Evolutionary conservation across 1,140 invertebrate species (phyloP), one percentile per base, ranked within the genome.

Genomic region (Sesamia nonagrioides): DNA sequence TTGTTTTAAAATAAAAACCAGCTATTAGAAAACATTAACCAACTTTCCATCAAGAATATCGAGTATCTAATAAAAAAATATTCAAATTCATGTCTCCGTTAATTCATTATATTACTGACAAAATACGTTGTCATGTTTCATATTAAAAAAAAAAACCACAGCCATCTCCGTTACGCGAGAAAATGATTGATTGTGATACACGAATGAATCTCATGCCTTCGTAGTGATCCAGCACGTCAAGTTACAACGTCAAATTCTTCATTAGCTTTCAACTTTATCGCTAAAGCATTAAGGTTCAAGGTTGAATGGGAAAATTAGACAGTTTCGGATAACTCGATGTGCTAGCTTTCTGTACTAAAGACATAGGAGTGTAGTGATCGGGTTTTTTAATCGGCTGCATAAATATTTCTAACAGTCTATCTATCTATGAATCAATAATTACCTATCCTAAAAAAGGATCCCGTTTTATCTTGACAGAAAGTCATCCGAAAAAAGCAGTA

Each of bases 101-200:
- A 74, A 74, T 60, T 74, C 71, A 40, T 72, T 72, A 74, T 45
- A 45, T n/a, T 18, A 54, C 21, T 52, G 52, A 58, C 27, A 74
- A 76, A 80, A 76, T 52, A 77, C 79, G 56, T 71, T 48, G 71
- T 81, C 72, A 74, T 79, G 82, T 83, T 81, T 79, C 54, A 73
- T 81, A 79, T 74, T 78, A 66, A 75, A 74, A 81, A 40, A 83
- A 83, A 79, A 48, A 61, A 33, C 35, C 69, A 27, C 35, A 40
- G 21, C 68, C 45, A 73, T 58, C 54, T 58, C 35, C 9, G 45
- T 54, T 37, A 18, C 48, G 56, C 35, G 56, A 50, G 40, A 54
- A 80, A 73, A 80, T 86, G 85, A 86, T 86, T 86, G 82, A 86
- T 84, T 73, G 56, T 40, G 71, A 74, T 74, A 80, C 81, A 77